Percentiles rank a stretch among this genome's conserved stretches.
Conservation (phyloP, 2,113 vertebrate genomes). For the Phrynosoma blainvillii region DNA sequence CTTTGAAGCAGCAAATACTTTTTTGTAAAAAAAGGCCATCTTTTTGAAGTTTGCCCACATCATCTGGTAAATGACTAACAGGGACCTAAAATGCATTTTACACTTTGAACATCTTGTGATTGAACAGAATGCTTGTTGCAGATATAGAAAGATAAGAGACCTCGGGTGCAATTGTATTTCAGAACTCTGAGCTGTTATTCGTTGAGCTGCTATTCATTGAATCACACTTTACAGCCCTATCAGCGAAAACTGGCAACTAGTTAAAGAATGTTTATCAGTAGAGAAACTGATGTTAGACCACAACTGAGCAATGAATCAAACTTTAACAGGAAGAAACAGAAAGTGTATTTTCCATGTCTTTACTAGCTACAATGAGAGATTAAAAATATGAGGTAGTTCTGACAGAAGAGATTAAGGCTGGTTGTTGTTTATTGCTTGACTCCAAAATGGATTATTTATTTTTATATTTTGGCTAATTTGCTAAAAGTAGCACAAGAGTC, state of each 20-base stretch:
- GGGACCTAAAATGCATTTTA: constrained; percentile 7
- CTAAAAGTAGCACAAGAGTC: neutral
- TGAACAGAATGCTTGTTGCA: neutral
- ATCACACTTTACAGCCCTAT: neutral
- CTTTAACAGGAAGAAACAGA: constrained; percentile 6
- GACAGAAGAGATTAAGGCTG: neutral
- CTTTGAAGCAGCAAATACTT: constrained; percentile 4
- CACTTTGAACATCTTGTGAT: neutral
- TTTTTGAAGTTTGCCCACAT: constrained; percentile 9
- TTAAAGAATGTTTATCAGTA: neutral
- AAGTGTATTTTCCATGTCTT: neutral
- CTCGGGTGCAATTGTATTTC: neutral
- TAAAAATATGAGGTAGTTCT: neutral
- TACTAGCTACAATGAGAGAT: neutral
- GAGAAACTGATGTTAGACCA: neutral
- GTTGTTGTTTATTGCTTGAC: neutral
- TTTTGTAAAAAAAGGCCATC: neutral
- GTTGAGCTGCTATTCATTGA: constrained; percentile 4
- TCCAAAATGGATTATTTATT: neutral
- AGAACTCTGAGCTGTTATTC: constrained; percentile 9
- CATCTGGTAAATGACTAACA: neutral
- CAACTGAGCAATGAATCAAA: constrained; percentile 1
- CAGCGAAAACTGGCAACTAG: neutral
- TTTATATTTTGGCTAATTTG: neutral
- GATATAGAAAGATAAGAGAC: constrained; percentile 7